Conservation (phyloP, 2,797 vertebrate species). For the Macropus fuliginosus region DNA sequence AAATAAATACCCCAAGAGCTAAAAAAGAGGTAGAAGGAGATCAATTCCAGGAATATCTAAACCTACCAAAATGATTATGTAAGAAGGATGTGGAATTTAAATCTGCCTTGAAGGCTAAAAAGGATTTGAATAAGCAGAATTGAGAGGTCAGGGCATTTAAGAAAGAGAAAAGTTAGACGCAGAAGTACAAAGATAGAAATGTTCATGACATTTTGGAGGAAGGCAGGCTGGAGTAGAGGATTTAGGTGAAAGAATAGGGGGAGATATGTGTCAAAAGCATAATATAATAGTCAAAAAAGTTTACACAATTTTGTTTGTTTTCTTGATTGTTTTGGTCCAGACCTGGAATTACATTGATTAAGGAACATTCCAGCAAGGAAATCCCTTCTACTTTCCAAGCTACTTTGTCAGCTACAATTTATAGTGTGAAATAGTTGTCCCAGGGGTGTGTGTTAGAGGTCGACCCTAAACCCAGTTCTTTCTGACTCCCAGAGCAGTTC, state of each 20-base stretch:
- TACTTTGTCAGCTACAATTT: not conserved
- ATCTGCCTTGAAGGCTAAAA: not conserved
- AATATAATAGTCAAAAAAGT: not conserved
- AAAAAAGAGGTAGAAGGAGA: not conserved
- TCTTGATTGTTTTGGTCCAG: not conserved
- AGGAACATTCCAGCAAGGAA: not conserved
- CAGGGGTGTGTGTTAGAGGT: not conserved
- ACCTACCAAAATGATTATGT: not conserved
- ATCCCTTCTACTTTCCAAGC: not conserved
- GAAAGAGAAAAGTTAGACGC: not conserved
- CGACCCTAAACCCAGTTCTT: not conserved
- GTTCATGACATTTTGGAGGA: not conserved
- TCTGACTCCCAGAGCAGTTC: not conserved
- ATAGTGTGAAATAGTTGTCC: not conserved
- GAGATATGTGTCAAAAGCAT: not conserved
- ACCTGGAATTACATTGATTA: not conserved
- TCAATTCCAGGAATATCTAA: not conserved
- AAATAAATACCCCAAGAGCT: not conserved
- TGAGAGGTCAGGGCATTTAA: not conserved
- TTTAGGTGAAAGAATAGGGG: rapidly evolving
- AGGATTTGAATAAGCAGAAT: not conserved
- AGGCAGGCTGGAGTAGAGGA: not conserved
- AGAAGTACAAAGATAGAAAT: not conserved
- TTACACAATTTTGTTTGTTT: not conserved
- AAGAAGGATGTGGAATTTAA: not conserved